Conservation (phyloP, 1,140 invertebrate genomes). For the Lordiphosa clarofinis region DNA sequence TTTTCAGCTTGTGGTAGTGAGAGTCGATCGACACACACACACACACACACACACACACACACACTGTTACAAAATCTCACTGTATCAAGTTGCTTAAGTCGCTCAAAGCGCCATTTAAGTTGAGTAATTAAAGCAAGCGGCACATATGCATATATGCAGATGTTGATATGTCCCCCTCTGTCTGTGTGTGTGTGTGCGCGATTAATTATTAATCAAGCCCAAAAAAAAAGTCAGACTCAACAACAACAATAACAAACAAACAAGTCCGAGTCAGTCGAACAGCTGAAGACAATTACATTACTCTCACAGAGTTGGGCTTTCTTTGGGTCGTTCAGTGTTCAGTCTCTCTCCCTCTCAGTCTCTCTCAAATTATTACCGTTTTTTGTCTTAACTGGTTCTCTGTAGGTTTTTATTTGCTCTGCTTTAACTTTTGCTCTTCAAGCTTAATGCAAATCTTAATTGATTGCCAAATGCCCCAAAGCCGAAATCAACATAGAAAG, state of each 20-base stretch:
- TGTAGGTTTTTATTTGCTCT: slow-evolving; percentile 31
- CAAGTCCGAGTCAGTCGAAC: slow-evolving; percentile 57
- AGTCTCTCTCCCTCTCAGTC: too few relatives aligned
- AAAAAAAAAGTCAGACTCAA: slow-evolving; percentile 40
- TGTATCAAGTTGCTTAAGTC: slow-evolving; percentile 71
- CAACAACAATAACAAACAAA: slow-evolving; percentile 61
- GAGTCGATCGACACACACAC: slow-evolving; percentile 52
- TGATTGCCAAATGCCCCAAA: slow-evolving; percentile 70
- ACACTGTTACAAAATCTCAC: slow-evolving; percentile 26
- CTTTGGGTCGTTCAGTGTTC: slow-evolving; percentile 17
- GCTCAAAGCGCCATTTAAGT: slow-evolving; percentile 75
- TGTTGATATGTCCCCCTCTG: slow-evolving; percentile 7
- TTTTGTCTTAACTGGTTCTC: slow-evolving; percentile 36
- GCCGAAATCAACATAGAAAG: slow-evolving; percentile 33
- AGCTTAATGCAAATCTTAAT: slow-evolving; percentile 69
- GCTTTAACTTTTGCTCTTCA: slow-evolving; percentile 22
- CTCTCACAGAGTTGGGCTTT: slow-evolving; percentile 57
- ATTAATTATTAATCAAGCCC: slow-evolving; percentile 76
- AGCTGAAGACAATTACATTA: slow-evolving; percentile 68
- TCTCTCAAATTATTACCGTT: slow-evolving; percentile 34
- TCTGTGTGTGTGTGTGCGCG: slow-evolving; percentile 44
- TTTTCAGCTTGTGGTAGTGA: slow-evolving; percentile 68
- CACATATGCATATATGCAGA: slow-evolving; percentile 57
- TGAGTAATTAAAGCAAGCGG: slow-evolving; percentile 70
- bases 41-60: slow-evolving; percentile 24